phyloP scores from a whole-genome alignment of 2,888 invertebrate genomes.

The Gryllus longicercus region DNA sequence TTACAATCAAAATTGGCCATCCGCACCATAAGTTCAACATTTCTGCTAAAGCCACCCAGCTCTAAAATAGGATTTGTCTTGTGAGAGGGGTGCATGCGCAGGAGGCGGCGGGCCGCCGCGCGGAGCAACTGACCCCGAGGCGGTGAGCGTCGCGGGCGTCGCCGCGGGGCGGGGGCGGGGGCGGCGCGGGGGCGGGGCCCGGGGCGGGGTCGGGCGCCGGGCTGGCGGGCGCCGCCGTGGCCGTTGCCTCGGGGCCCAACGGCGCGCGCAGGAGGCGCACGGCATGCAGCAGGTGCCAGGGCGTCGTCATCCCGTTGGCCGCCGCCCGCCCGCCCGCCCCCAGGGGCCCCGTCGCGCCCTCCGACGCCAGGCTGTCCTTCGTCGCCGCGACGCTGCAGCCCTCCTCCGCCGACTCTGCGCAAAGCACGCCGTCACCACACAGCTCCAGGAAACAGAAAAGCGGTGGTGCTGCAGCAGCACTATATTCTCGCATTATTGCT shows the following conservation, averaged over 20 bases:
- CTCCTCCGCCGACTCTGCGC: neutral
- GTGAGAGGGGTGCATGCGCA: no score
- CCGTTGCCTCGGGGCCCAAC: slow-evolving; percentile 11
- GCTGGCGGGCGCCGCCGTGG: neutral
- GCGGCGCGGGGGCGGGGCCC: neutral
- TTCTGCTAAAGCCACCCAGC: no score
- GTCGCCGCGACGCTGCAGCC: neutral
- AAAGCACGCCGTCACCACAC: no score
- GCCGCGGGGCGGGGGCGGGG: neutral
- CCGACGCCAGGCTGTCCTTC: neutral
- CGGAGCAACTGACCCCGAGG: neutral
- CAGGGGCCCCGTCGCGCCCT: slow-evolving; percentile 21
- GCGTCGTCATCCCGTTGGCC: slow-evolving; percentile 33
- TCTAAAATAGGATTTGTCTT: no score
- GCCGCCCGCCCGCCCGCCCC: neutral
- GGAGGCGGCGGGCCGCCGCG: no score
- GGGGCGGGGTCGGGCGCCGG: neutral
- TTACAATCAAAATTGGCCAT: no score
- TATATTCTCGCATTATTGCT: no score
- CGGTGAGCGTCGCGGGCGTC: slow-evolving; percentile 18
- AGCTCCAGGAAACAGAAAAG: no score
- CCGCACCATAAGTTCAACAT: no score
- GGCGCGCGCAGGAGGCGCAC: slow-evolving; percentile 35
- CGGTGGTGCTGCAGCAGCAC: no score
- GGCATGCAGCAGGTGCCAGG: slow-evolving; percentile 37